Conservation (phyloP, 1,140 invertebrate species). For the Harlomillsia oculata region DNA sequence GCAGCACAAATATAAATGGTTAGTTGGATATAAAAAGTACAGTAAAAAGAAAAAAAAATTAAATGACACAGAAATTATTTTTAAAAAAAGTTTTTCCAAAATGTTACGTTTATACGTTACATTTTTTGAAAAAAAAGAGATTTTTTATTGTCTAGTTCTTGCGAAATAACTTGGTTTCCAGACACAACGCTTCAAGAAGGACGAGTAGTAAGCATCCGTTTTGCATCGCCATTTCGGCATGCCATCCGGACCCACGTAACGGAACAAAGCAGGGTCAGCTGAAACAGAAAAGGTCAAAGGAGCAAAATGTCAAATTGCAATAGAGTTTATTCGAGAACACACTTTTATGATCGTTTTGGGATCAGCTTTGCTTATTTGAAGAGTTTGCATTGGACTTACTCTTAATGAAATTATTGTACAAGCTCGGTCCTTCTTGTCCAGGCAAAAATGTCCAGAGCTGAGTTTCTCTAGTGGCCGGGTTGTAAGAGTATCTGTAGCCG, state of each 20-base stretch:
- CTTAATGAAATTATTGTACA: constrained; percentile 8
- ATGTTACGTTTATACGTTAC: no score
- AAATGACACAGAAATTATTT: no score
- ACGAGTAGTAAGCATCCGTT: constrained; percentile 12
- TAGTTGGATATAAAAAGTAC: no score
- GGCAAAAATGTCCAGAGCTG: constrained; percentile 12
- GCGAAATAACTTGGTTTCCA: constrained; percentile 17
- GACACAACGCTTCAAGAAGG: constrained; percentile 5
- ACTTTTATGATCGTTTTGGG: not conserved
- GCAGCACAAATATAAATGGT: no score
- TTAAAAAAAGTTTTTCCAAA: no score
- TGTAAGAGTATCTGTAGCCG: constrained; percentile 18
- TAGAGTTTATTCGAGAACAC: not conserved
- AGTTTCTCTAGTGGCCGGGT: constrained; percentile 6
- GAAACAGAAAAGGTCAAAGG: no score
- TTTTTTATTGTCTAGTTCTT: not conserved
- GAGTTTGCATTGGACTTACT: not conserved
- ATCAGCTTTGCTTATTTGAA: not conserved
- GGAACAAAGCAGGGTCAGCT: constrained; percentile 6
- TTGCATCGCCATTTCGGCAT: constrained; percentile 12
- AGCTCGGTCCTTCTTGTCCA: constrained; percentile 10
- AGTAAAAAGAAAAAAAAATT: no score
- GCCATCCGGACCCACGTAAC: constrained; percentile 4
- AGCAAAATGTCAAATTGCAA: no score
- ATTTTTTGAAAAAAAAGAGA: not conserved